These are phyloP conservation scores for Falco cherrug DNA, from an alignment of 2,797 vertebrate genomes.

Conservation along the genomic window DNA sequence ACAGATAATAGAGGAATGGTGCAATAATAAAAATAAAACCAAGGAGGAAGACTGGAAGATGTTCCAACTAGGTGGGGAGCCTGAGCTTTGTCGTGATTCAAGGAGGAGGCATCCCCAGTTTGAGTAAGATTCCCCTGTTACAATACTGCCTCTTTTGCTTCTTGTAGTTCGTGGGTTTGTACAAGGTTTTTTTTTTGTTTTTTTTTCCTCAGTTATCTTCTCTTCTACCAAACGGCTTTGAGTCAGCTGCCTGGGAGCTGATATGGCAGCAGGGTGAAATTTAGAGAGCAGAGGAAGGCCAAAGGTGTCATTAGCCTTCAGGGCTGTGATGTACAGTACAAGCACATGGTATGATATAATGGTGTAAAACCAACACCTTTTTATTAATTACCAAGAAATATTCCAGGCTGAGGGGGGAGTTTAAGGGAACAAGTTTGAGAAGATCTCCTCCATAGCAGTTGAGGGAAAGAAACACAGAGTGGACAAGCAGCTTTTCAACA, in stretches of 20 bases:
- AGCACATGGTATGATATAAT: neutral
- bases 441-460: neutral
- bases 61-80: neutral
- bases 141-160: neutral
- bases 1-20: neutral
- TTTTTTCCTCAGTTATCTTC: neutral
- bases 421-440: neutral
- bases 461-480: neutral
- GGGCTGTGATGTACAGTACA: no score
- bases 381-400: neutral
- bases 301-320: neutral
- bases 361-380: neutral
- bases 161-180: neutral
- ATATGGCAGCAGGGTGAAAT: neutral
- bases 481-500: neutral
- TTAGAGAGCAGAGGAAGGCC: neutral
- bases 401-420: neutral
- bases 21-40: neutral
- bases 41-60: neutral
- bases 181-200: neutral
- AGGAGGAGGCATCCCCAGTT: neutral
- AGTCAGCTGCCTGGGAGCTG: neutral
- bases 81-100: neutral
- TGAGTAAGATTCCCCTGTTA: neutral
- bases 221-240: neutral